Evolutionary conservation across 2,113 vertebrate genomes (phyloP), one percentile per base, ranked within the genome.

Genomic region (Cathartes aura): DNA sequence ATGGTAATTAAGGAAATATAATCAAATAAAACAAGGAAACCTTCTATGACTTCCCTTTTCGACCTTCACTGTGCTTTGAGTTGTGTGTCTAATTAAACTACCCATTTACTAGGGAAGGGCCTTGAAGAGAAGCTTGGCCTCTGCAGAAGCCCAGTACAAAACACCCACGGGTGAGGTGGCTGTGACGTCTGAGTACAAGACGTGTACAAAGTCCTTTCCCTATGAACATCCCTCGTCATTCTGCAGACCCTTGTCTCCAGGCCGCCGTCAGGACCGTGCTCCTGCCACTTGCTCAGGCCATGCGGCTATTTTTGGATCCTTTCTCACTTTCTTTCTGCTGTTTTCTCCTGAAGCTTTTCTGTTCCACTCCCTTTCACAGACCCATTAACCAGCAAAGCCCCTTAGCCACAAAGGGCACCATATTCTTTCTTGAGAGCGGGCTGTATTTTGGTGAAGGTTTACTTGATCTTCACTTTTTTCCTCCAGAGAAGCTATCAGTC

Each of bases 161-260:
- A 40, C 11, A 55, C 24, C 23, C 29, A 8, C 1, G 0, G 12
- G 24, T 14, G 24, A 56, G 50, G 10, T 2, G 10, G 26, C 50
- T 8, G 12, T 12, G 29, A 23, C 0, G 0, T 32, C 4, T 23
- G 26, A 38, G 16, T 1, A 45, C n/a, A n/a, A n/a, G 29, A 23
- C 0, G 1, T 2, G 18, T 38, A 36, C 27, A 5, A 47, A 70
- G 55, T 24, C 47, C 47, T 26, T n/a, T 76, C 55, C 55, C 40
- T 7, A 1, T 3, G 16, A 17, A 14, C 27, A 32, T 6, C 12
- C 32, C 42, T 17, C 21, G 56, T 18, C 32, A 6, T 22, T 36
- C 48, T 29, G n/a, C 30, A 48, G 63, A 27, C 14, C 24, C 12
- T 6, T 10, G 11, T 63, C 50, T 42, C 32, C 36, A n/a, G n/a